Percentiles rank a stretch among this genome's conserved stretches.
Conservation (phyloP, 2,113 vertebrate species). For the Macaca mulatta region DNA sequence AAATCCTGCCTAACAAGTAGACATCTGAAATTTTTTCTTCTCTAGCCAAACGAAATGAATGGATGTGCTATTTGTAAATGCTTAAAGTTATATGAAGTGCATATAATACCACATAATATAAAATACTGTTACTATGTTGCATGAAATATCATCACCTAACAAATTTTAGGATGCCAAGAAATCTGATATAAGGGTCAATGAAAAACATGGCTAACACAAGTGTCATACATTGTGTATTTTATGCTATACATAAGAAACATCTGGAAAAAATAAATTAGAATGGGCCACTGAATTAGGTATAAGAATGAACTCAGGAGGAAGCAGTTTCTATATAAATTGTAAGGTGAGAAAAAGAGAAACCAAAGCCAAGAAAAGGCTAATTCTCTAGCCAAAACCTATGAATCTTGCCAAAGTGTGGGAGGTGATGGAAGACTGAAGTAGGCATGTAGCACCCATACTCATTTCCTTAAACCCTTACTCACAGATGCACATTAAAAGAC, state of each 20-base stretch:
- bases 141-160: conserved; percentile 33
- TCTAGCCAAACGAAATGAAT: conserved; percentile 28
- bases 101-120: conserved; percentile 26
- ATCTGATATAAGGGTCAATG: neutral
- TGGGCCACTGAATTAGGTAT: neutral
- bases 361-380: conserved; percentile 34
- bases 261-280: conserved; percentile 51
- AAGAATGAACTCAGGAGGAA: conserved; percentile 41
- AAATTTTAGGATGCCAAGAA: neutral
- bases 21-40: neutral
- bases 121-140: conserved; percentile 7
- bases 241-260: neutral
- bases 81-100: conserved; percentile 18
- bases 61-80: neutral
- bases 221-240: neutral
- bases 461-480: neutral
- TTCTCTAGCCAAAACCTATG: neutral
- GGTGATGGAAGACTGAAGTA: neutral
- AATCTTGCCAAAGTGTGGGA: neutral
- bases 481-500: neutral
- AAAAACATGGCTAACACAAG: conserved; percentile 27
- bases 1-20: neutral
- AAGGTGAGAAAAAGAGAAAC: conserved; percentile 45
- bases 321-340: conserved; percentile 9
- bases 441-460: neutral